Base-by-base conservation (phyloP, 2,888 invertebrate genomes). In the Machimus rusticus region DNA sequence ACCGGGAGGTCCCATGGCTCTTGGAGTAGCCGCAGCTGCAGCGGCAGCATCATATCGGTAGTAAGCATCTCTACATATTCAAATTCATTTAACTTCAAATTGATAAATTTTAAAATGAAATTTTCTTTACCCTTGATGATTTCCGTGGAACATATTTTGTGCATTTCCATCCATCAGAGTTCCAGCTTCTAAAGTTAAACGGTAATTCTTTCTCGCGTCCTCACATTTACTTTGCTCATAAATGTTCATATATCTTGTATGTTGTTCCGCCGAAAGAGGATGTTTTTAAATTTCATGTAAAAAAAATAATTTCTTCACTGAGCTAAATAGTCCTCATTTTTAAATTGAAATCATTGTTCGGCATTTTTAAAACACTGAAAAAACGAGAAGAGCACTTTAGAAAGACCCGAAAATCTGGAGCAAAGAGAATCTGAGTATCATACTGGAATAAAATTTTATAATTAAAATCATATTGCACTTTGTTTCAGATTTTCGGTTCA, bases 1-100 rank as follows among this genome's bases (percentile, higher is more conserved):
- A 86, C 93, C 92, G 9, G 94, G 94, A 89, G 95, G 95, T 88
- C 95, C 95, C 94, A 95, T 95, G 74, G 94, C 94, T 89, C 95
- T 93, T 87, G 94, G 94, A 87, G 93, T 92, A 85, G 91, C 90
- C 77, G 89, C 88, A 81, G 93, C 92, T 90, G 92, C 92, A 89
- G 93, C 93, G 88, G 91, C 91, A 89, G 92, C 91, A 90, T 93
- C 93, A 91, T 94, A 94, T 90, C 94, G 92, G 90, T 93, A 93
- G 91, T 93, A 93, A 90, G 93, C 92, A 90, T 93, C 93, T 92
- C 93, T 93, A 88, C 34, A 16, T n/a, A 34, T 28, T 66, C 23
- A 28, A 66, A 66, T 43, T 8, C 14, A 31, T 76, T 37, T 76
- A 14, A n/a, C 5, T 43, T 66, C 55, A 51, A 46, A 14, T 51